These are phyloP conservation scores for Tetragonula clypearis DNA, from an alignment of 1,140 invertebrate species.

Conservation along the genomic window DNA sequence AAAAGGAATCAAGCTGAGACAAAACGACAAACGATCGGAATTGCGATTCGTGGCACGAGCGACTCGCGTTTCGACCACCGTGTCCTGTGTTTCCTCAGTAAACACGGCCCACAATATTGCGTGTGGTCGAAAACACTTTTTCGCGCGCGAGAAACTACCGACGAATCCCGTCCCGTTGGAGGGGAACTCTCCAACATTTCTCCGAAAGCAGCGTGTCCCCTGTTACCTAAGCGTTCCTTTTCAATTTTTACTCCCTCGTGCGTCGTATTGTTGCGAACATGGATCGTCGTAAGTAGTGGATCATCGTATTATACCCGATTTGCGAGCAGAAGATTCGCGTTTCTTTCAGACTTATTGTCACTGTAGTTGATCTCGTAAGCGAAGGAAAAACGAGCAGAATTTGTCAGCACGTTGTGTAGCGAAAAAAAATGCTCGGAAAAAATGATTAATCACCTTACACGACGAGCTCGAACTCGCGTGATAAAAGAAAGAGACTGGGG, in stretches of 20 bases:
- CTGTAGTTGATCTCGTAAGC: not conserved
- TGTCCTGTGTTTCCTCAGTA: slow-evolving; percentile 59
- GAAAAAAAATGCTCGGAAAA: slow-evolving; percentile 4
- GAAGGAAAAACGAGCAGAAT: not conserved
- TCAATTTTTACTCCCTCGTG: not conserved
- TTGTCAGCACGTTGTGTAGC: not conserved
- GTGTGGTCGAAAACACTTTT: slow-evolving; percentile 63
- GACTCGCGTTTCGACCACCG: slow-evolving; percentile 31
- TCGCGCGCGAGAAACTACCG: slow-evolving; percentile 29
- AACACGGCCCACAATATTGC: slow-evolving; percentile 55
- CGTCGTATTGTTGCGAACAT: not conserved
- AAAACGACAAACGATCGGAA: slow-evolving; percentile 9
- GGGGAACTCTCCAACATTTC: slow-evolving; percentile 28
- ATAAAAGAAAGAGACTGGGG: not conserved
- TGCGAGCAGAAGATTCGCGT: not conserved
- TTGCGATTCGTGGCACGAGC: slow-evolving; percentile 55
- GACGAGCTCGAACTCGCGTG: not conserved
- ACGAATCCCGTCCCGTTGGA: slow-evolving; percentile 1
- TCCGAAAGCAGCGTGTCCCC: slow-evolving; percentile 7
- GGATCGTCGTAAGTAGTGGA: not conserved
- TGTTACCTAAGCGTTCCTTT: slow-evolving; percentile 18
- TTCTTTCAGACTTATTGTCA: not conserved
- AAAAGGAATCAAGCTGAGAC: not conserved
- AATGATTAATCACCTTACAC: slow-evolving; percentile 9
- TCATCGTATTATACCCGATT: not conserved